Base-by-base conservation (phyloP, 2,113 vertebrate species). In the Zeus faber region DNA sequence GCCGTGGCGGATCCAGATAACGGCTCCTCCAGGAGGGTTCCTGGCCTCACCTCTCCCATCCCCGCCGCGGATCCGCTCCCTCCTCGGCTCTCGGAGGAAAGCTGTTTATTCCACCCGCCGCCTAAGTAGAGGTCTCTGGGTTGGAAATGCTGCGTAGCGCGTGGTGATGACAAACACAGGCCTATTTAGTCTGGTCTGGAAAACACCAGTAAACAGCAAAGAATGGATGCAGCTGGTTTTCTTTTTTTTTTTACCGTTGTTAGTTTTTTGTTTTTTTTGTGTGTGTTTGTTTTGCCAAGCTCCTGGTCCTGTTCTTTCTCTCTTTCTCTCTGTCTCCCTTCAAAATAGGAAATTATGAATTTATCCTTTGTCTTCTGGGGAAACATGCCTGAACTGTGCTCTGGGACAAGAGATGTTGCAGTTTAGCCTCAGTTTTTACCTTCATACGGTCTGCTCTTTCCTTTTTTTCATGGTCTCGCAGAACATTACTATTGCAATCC, bases 101-200 rank as follows among this genome's bases (percentile, higher is more conserved):
- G 81, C 82, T 80, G 84, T 85, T 87, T 87, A 89, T 82, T 82
- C 74, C 74, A 77, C 80, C 67, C 8, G 20, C 66, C 58, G 72
- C 59, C 40, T 80, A 84, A 87, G 76, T 75, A 76, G 69, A 77
- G 84, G 81, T 79, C 70, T 81, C 58, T 62, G 61, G 77, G 67
- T 78, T 76, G 74, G 57, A 68, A 58, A 22, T 67, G 74, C 71
- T 74, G 62, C 76, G 82, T 76, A 79, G 63, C 58, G 70, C 72
- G 71, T 62, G 70, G 67, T 72, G 62, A 82, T 73, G 76, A 85
- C 82, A 87, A 84, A 85, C 79, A 76, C 67, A 48, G 70, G 39
- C 61, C 68, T 85, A 81, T 85, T 86, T 86, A 81, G 82, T 83
- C 83, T 81, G 68, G 48, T 62, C 49, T 69, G 74, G 67, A 53